Evolutionary conservation across 1,140 invertebrate genomes (phyloP).

Genomic region (Apis cerana): DNA sequence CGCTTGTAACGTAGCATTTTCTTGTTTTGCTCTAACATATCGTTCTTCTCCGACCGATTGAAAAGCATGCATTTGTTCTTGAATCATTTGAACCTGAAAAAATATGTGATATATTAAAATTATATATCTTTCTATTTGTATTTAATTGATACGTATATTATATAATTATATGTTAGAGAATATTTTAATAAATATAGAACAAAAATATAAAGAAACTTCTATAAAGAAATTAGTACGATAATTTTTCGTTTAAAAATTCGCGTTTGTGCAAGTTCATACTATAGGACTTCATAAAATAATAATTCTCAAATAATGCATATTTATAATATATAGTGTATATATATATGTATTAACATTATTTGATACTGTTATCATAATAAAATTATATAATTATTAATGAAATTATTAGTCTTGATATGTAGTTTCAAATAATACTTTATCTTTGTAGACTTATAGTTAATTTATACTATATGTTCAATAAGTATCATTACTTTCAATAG

Average conservation of each 20-base stretch:
- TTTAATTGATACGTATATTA: neutral
- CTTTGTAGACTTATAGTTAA: slow-evolving; percentile 8
- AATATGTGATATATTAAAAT: neutral
- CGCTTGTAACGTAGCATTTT: slow-evolving; percentile 94
- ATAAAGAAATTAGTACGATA: neutral
- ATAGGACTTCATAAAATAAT: neutral
- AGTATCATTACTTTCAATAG: neutral
- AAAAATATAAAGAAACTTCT: neutral
- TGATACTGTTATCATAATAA: neutral
- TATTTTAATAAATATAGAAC: neutral
- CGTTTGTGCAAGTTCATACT: neutral
- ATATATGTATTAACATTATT: neutral
- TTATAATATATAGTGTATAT: neutral
- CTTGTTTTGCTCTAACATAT: slow-evolving; percentile 92
- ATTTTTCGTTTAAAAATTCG: neutral
- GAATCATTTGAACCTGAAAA: slow-evolving; percentile 91
- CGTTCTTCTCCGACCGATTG: slow-evolving; percentile 92
- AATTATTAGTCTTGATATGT: neutral
- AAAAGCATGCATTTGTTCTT: slow-evolving; percentile 93
- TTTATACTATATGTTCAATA: slow-evolving; percentile 3
- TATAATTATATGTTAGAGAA: neutral
- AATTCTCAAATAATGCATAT: neutral
- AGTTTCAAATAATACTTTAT: neutral
- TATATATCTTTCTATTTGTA: neutral
- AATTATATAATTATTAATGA: neutral